Conservation (phyloP, 2,113 vertebrate species). For the Oncorhynchus gorbuscha region DNA sequence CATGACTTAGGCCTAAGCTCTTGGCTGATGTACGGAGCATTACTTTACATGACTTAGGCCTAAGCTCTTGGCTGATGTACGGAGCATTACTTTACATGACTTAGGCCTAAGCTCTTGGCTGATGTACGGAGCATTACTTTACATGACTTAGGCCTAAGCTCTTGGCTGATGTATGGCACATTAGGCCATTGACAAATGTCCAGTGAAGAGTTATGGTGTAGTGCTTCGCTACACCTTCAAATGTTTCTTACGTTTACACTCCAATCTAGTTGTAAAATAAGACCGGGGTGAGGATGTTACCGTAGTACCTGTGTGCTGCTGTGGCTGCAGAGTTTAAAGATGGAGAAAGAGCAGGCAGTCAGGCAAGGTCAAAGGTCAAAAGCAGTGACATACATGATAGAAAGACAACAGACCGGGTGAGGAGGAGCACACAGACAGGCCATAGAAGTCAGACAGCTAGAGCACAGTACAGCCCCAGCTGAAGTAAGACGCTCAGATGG, state of each 20-base stretch:
- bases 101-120: too few species aligned
- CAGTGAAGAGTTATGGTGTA: too few species aligned
- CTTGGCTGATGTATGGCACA: too few species aligned
- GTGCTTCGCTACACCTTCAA: neutral
- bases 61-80: too few species aligned
- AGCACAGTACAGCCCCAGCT: neutral
- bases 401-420: conserved; percentile 12
- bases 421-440: neutral
- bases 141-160: too few species aligned
- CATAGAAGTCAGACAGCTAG: neutral
- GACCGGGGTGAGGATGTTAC: conserved; percentile 50
- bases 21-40: too few species aligned
- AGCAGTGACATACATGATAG: conserved; percentile 52
- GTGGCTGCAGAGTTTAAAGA: conserved; percentile 61
- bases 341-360: conserved; percentile 57
- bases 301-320: conserved; percentile 65
- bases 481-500: neutral
- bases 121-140: too few species aligned
- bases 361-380: conserved; percentile 46
- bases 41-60: too few species aligned
- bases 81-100: too few species aligned
- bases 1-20: too few species aligned
- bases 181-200: too few species aligned
- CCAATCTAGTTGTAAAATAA: conserved; percentile 50
- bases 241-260: neutral